Conservation (phyloP, 2,888 invertebrate species). For the Macrophya annulata region DNA sequence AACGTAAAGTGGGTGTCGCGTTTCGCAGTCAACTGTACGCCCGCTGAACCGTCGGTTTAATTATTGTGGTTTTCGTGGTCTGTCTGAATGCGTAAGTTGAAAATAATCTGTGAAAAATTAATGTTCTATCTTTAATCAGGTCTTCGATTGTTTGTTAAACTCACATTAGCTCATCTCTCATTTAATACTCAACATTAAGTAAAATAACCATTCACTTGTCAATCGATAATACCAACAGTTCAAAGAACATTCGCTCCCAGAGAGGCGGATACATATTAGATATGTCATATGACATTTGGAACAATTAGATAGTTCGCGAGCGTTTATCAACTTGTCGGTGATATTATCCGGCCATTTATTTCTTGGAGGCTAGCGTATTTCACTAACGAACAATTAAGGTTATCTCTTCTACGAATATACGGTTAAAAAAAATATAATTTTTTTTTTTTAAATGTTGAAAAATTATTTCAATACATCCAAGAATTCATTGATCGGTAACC, state of each 20-base stretch:
- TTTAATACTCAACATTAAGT: background rate
- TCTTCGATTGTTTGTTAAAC: background rate
- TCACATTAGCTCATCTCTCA: background rate
- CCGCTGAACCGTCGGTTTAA: constrained; percentile 34
- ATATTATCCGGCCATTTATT: background rate
- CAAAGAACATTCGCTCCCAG: constrained; percentile 61
- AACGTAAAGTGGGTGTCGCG: constrained; percentile 72
- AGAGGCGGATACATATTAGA: constrained; percentile 58
- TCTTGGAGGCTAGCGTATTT: background rate
- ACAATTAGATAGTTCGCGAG: constrained; percentile 32
- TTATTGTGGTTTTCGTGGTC: constrained; percentile 3
- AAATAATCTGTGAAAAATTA: background rate
- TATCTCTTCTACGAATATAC: background rate
- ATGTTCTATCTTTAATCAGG: background rate
- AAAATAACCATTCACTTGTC: constrained; percentile 53
- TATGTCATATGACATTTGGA: constrained; percentile 69
- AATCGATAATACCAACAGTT: constrained; percentile 74
- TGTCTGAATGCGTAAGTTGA: constrained; percentile 54
- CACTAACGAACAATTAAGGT: background rate
- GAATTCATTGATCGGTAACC: constrained; percentile 49
- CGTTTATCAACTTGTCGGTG: background rate
- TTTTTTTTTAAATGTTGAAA: background rate
- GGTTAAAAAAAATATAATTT: no score
- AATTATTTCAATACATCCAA: constrained; percentile 29
- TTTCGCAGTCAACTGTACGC: constrained; percentile 48